phyloP scores from a whole-genome alignment of 2,888 invertebrate species.

The Leptopilina myrica region DNA sequence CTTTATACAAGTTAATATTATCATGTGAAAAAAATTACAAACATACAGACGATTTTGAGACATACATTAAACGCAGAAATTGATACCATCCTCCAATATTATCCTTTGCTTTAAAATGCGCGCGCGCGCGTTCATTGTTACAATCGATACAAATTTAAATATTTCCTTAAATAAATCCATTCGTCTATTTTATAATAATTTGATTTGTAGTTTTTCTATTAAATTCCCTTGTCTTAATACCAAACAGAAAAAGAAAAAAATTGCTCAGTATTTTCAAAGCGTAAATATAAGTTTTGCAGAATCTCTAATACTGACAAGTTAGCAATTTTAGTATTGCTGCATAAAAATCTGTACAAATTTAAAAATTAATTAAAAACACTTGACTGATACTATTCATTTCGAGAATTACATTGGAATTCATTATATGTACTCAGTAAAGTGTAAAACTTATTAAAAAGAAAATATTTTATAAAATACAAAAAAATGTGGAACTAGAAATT shows the following conservation, averaged over 20 bases:
- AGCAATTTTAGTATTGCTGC: neutral
- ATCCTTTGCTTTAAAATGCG: neutral
- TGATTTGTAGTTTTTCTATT: neutral
- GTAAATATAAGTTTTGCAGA: neutral
- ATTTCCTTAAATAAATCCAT: neutral
- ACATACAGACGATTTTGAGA: slow-evolving; percentile 2
- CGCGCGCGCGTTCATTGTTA: neutral
- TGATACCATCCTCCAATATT: slow-evolving; percentile 6
- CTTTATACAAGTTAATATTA: slow-evolving; percentile 61
- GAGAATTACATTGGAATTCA: too few relatives aligned
- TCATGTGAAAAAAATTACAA: slow-evolving; percentile 5
- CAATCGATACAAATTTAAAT: neutral
- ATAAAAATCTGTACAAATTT: neutral
- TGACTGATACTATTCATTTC: too few relatives aligned
- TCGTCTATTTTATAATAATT: neutral
- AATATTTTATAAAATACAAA: neutral
- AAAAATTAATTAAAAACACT: neutral
- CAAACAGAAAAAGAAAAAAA: too few relatives aligned
- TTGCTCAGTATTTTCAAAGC: neutral
- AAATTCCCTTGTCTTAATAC: neutral
- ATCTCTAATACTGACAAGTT: slow-evolving; percentile 7
- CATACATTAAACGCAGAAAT: slow-evolving; percentile 23
- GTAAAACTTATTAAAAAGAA: neutral
- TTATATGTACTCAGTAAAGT: neutral
- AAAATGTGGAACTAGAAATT: too few relatives aligned